Percentiles rank a stretch among this genome's conserved stretches.
Conservation (phyloP, 2,888 invertebrate genomes). For the Bruchidius siliquastri region DNA sequence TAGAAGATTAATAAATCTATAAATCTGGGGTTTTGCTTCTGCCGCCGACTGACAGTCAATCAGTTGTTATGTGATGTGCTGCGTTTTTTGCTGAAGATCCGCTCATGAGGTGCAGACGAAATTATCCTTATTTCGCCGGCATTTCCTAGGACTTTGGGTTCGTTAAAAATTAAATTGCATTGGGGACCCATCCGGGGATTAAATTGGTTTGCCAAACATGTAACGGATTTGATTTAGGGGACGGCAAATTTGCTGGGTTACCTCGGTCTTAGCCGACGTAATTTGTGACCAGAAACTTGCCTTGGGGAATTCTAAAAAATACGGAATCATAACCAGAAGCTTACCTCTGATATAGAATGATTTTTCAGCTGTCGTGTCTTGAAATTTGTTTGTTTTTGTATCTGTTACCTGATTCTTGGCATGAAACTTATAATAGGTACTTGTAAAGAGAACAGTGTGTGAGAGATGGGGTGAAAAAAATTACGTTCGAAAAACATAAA, state of each 20-base stretch:
- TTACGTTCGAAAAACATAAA: too few species aligned
- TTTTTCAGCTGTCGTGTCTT: too few species aligned
- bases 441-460: too few species aligned
- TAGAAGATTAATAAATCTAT: too few species aligned
- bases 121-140: conserved; percentile 12
- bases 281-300: neutral
- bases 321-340: too few species aligned
- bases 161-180: conserved; percentile 20
- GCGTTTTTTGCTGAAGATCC: neutral
- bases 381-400: too few species aligned
- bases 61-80: neutral
- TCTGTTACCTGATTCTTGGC: too few species aligned
- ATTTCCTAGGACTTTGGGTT: conserved; percentile 5
- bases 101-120: neutral
- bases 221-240: conserved; percentile 1
- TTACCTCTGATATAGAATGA: too few species aligned
- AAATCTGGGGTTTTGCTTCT: too few species aligned
- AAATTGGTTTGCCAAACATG: conserved; percentile 8
- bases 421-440: too few species aligned
- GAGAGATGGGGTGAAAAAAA: too few species aligned
- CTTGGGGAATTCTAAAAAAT: neutral
- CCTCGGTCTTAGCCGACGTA: neutral
- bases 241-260: neutral
- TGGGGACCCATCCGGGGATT: conserved; percentile 10
- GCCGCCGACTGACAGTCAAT: neutral